Conservation (phyloP, 1,140 invertebrate species). For the Pseudomyrmex concolor region DNA sequence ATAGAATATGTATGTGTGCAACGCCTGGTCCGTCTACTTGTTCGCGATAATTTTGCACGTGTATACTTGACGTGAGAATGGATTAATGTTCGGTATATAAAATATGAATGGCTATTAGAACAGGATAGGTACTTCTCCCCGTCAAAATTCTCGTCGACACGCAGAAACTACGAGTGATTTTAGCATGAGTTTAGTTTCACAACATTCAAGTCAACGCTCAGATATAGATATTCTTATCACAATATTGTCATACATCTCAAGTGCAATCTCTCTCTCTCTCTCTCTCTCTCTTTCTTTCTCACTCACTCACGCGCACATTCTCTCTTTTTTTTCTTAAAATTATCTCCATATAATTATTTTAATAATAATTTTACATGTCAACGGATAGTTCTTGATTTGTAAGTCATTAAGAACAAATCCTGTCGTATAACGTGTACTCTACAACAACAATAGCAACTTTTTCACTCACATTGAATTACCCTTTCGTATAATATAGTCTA, state of each 20-base stretch:
- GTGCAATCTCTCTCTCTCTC: conserved; percentile 51
- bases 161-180: conserved; percentile 50
- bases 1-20: not conserved
- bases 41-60: not conserved
- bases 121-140: conserved; percentile 55
- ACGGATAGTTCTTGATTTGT: conserved; percentile 56
- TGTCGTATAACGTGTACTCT: conserved; percentile 1
- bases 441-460: conserved; percentile 47
- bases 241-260: conserved; percentile 69
- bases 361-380: conserved; percentile 57
- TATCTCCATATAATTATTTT: conserved; percentile 20
- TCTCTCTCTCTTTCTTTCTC: conserved; percentile 10
- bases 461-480: conserved; percentile 20
- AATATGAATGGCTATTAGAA: conserved; percentile 66
- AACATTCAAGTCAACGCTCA: conserved; percentile 60
- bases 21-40: not conserved
- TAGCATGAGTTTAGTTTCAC: conserved; percentile 52
- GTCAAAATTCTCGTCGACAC: conserved; percentile 43
- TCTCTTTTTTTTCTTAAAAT: not conserved
- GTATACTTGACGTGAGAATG: conserved; percentile 67
- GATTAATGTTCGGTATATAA: conserved; percentile 68
- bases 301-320: conserved; percentile 21
- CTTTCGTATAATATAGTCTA: conserved; percentile 9
- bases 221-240: conserved; percentile 75
- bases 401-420: conserved; percentile 57